Conservation (phyloP, 2,797 vertebrate species). For the Sebastes hopkinsi region DNA sequence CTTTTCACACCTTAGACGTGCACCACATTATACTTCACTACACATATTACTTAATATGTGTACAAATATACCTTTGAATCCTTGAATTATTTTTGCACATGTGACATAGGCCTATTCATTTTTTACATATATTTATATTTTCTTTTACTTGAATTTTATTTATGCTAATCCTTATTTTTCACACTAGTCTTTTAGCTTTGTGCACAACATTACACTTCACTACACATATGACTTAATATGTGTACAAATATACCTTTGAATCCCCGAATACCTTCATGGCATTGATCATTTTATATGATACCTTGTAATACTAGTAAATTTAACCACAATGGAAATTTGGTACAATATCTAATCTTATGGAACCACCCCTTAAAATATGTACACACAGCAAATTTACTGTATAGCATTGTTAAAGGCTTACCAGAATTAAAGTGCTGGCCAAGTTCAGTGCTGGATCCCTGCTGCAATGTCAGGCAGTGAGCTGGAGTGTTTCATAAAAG, state of each 20-base stretch:
- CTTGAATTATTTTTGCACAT: background rate
- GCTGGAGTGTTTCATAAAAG: background rate
- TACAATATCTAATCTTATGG: background rate
- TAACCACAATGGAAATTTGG: background rate
- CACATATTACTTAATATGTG: background rate
- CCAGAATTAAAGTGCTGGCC: slow-evolving; percentile 11
- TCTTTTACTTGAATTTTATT: too few species aligned
- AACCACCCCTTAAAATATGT: background rate
- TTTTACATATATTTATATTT: too few species aligned
- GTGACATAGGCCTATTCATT: too few species aligned
- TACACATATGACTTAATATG: background rate
- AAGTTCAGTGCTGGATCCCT: slow-evolving; percentile 2
- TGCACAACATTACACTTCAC: too few species aligned
- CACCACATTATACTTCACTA: too few species aligned
- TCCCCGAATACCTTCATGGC: background rate
- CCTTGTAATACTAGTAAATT: background rate
- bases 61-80: background rate
- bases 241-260: background rate
- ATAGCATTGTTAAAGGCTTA: slow-evolving; percentile 16
- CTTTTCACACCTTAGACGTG: too few species aligned
- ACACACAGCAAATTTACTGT: background rate
- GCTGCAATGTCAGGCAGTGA: background rate
- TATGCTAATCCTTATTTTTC: too few species aligned
- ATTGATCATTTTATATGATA: background rate
- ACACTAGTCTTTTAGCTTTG: too few species aligned